Conservation (phyloP, 2,113 vertebrate genomes). For the Dicaeum eximium region DNA sequence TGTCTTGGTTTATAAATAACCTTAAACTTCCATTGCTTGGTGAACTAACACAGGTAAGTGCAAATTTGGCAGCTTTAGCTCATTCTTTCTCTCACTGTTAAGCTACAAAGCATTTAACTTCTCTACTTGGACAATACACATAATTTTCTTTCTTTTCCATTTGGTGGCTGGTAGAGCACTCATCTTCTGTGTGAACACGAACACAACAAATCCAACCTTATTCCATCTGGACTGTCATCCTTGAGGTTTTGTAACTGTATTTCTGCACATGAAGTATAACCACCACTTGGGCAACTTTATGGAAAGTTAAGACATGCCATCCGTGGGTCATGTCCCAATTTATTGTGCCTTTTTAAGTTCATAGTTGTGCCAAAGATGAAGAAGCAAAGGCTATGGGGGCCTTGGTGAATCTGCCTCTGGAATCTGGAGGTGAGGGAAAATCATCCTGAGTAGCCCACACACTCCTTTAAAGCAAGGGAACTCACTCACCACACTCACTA, state of each 20-base stretch:
- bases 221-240: neutral
- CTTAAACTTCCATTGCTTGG: neutral
- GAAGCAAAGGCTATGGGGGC: neutral
- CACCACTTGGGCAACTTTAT: neutral
- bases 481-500: rapidly evolving
- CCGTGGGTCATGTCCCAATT: neutral
- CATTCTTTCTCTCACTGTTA: neutral
- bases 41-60: neutral
- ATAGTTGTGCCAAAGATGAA: neutral
- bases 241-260: neutral
- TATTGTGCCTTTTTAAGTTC: neutral
- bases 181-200: neutral
- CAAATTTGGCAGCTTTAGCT: neutral
- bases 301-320: neutral
- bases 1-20: neutral
- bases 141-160: neutral
- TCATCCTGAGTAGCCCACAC: neutral
- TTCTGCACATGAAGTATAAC: neutral
- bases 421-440: neutral
- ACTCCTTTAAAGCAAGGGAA: neutral
- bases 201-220: neutral
- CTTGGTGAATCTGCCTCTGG: neutral
- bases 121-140: neutral
- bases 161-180: neutral
- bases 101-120: neutral